A percentile compares a stretch with the other conserved stretches of the same genome.
These are phyloP conservation scores for Euwallacea similis DNA, from an alignment of 1,140 invertebrate species.

Conservation along the genomic window DNA sequence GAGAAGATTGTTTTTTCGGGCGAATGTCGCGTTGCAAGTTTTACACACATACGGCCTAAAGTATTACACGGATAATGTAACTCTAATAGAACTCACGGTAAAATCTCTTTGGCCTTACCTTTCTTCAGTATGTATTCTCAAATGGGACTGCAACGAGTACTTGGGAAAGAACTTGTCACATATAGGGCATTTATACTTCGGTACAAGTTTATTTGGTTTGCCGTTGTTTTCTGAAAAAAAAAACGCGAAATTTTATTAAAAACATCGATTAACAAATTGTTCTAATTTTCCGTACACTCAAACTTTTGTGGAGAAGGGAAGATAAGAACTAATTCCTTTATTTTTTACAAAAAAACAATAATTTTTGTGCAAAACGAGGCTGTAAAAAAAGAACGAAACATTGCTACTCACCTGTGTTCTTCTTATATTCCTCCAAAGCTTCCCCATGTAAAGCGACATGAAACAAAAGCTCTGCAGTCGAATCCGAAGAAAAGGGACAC, in stretches of 20 bases:
- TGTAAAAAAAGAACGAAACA: too few relatives aligned
- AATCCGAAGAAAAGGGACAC: slow-evolving; percentile 56
- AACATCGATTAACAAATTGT: too few relatives aligned
- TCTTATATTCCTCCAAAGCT: slow-evolving; percentile 50
- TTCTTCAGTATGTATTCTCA: slow-evolving; percentile 75
- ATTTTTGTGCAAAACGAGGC: too few relatives aligned
- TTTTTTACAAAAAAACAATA: too few relatives aligned
- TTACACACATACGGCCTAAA: slow-evolving; percentile 67
- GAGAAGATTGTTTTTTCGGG: slow-evolving; percentile 62
- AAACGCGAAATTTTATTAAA: too few relatives aligned
- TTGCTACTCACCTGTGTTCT: slow-evolving; percentile 19
- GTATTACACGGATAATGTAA: slow-evolving; percentile 1
- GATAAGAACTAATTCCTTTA: too few relatives aligned
- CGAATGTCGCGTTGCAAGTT: slow-evolving; percentile 66
- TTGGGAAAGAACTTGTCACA: slow-evolving; percentile 73
- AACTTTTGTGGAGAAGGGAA: too few relatives aligned
- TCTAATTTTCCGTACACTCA: too few relatives aligned
- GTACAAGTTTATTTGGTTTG: slow-evolving; percentile 40
- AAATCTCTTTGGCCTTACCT: slow-evolving; percentile 12
- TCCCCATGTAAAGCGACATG: slow-evolving; percentile 65
- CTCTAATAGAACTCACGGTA: background rate
- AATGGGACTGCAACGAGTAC: slow-evolving; percentile 67
- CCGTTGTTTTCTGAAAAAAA: too few relatives aligned
- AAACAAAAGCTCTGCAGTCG: slow-evolving; percentile 64
- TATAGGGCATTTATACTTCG: slow-evolving; percentile 65